Evolutionary conservation across 2,113 vertebrate genomes (phyloP), one percentile per base, ranked within the genome.

Genomic region (Microtus pennsylvanicus): DNA sequence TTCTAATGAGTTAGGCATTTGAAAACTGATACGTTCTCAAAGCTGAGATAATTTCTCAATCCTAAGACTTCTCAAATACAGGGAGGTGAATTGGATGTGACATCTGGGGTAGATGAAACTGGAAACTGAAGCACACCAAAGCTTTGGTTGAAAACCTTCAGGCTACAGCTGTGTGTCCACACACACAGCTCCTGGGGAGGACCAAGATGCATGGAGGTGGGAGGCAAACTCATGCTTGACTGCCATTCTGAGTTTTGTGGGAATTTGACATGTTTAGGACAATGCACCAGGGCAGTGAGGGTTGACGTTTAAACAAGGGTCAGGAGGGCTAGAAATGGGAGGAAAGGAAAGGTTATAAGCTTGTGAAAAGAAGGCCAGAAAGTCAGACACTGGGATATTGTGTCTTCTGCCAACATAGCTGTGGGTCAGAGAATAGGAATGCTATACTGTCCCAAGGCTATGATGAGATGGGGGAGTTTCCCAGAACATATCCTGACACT

Each of bases 391-490:
- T 69, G 4, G 22, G 6, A 42, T 38, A 12, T 35, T 50, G 26
- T 75, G 1, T 35, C 50, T 82, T 26, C 45, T 4, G 1, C 35
- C 28, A 21, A 74, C 47, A 95, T 3, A 69, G 30, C 35, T 88
- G 65, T 33, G 45, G 28, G 22, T 70, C 2, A 21, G 45, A 91
- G 35, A 91, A 69, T 21, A 24, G 5, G 28, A 76, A 75, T 10
- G 50, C 55, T 78, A 2, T 21, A 19, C 3, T n/a, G 78, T 30
- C 45, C 13, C 26, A 50, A 52, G 19, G 45, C 19, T 55, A 50
- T 22, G 4, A 1, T 3, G 2, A 0, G 10, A 3, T 45, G 1
- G 11, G 7, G 1, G 0, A 14, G 45, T 17, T 76, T 0, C 7
- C 30, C 1, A 50, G 55, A 28, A 47, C 63, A 75, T 17, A 74